Conservation (phyloP, 1,140 invertebrate species). For the Chionoecetes opilio region DNA sequence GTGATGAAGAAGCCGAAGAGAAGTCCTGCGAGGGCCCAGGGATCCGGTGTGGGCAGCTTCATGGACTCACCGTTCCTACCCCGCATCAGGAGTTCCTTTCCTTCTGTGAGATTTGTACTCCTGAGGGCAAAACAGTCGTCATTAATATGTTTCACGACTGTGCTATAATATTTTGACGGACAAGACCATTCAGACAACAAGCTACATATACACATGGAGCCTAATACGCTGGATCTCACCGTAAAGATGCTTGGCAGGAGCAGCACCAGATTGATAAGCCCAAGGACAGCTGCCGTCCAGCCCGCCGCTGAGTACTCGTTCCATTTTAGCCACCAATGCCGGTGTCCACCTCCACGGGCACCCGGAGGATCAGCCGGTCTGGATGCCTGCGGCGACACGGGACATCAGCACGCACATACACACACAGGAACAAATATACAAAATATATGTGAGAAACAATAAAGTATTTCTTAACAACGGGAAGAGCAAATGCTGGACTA, state of each 20-base stretch:
- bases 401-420: neutral
- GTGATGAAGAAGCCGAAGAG: conserved; percentile 93
- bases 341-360: conserved; percentile 51
- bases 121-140: conserved; percentile 59
- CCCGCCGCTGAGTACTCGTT: conserved; percentile 74
- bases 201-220: neutral
- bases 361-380: conserved; percentile 56
- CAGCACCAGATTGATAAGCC: conserved; percentile 75
- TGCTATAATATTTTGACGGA: neutral
- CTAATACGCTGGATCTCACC: conserved; percentile 42
- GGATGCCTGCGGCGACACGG: conserved; percentile 52
- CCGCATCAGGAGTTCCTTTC: conserved; percentile 56
- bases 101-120: conserved; percentile 77
- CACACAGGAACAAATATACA: neutral
- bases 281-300: conserved; percentile 66
- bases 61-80: neutral
- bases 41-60: conserved; percentile 87
- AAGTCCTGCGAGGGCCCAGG: conserved; percentile 90
- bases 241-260: conserved; percentile 73
- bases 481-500: too few species aligned
- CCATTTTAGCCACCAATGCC: conserved; percentile 57
- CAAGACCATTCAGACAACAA: too few species aligned
- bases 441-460: too few species aligned
- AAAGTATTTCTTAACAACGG: too few species aligned
- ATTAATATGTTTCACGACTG: neutral